Percentiles rank a stretch among this genome's conserved stretches.
phyloP scores from a whole-genome alignment of 2,113 vertebrate genomes.

The Heloderma charlesbogerti region DNA sequence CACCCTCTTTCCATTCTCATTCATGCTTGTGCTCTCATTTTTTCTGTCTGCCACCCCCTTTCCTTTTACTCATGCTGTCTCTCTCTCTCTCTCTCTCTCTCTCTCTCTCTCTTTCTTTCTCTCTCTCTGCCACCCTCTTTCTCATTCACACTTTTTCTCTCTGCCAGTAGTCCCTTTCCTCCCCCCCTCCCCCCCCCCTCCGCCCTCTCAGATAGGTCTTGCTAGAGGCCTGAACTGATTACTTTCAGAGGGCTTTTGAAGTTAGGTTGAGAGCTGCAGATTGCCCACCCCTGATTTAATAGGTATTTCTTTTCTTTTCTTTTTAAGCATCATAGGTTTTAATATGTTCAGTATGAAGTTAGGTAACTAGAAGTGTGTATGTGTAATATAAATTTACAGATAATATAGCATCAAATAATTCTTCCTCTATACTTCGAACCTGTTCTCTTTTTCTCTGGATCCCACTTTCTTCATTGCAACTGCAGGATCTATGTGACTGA shows the following conservation, averaged over 20 bases:
- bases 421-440: background rate
- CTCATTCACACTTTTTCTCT: background rate
- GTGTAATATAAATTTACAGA: too few relatives aligned
- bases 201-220: background rate
- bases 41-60: too few relatives aligned
- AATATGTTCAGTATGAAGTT: too few relatives aligned
- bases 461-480: constrained; percentile 57
- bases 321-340: too few relatives aligned
- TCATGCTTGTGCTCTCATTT: too few relatives aligned
- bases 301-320: too few relatives aligned
- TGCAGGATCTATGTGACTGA: constrained; percentile 59
- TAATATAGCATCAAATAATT: too few relatives aligned
- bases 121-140: too few relatives aligned
- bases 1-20: background rate
- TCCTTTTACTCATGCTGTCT: too few relatives aligned
- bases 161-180: background rate
- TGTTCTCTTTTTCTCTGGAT: background rate
- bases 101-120: too few relatives aligned
- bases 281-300: background rate
- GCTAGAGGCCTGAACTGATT: background rate
- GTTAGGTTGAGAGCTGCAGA: background rate
- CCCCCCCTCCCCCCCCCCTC: background rate
- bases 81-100: too few relatives aligned
- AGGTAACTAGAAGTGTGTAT: too few relatives aligned
- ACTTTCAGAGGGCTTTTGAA: background rate